These are phyloP conservation scores for Drosophila aff. DNA, from an alignment of 1,140 invertebrate genomes.

Conservation along the genomic window DNA sequence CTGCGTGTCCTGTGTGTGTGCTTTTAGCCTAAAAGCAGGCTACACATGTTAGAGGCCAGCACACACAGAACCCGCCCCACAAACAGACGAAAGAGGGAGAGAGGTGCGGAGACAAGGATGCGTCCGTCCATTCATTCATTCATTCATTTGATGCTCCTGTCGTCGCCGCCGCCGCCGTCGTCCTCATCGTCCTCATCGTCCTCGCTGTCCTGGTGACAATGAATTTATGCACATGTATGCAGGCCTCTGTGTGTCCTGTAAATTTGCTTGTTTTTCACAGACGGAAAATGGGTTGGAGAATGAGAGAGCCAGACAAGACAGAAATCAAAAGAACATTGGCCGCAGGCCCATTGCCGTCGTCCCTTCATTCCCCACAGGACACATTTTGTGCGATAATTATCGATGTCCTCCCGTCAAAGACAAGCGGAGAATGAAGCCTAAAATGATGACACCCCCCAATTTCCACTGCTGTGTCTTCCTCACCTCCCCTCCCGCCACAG, in stretches of 20 bases:
- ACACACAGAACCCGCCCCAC: constrained; percentile 23
- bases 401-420: constrained; percentile 60
- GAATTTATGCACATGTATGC: constrained; percentile 74
- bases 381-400: constrained; percentile 75
- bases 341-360: constrained; percentile 32
- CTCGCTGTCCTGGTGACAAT: constrained; percentile 60
- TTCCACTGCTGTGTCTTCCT: constrained; percentile 2
- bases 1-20: constrained; percentile 10
- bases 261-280: constrained; percentile 59
- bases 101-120: constrained; percentile 14
- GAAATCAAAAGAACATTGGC: constrained; percentile 61
- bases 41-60: constrained; percentile 63
- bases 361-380: constrained; percentile 23
- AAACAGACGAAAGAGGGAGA: constrained; percentile 5
- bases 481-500: neutral
- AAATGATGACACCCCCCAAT: constrained; percentile 51
- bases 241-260: constrained; percentile 49
- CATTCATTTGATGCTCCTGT: constrained; percentile 73
- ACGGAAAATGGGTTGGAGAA: neutral
- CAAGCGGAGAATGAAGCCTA: constrained; percentile 49
- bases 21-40: constrained; percentile 73
- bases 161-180: constrained; percentile 35
- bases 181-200: constrained; percentile 20
- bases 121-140: constrained; percentile 70
- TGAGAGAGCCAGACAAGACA: constrained; percentile 30